phyloP scores from a whole-genome alignment of 2,797 vertebrate genomes.

The Melanotaenia boesemani region DNA sequence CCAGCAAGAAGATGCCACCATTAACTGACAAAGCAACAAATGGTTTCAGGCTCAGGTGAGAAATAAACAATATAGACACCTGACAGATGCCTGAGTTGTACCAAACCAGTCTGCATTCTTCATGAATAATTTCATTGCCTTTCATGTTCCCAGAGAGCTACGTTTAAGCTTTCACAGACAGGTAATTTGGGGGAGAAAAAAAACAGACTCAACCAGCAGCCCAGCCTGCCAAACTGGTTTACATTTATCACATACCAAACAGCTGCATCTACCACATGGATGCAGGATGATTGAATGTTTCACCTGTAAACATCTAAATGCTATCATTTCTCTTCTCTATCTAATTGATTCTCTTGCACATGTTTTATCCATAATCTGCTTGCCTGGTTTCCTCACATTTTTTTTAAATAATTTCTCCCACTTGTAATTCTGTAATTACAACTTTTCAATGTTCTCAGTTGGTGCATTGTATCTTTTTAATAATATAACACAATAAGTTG shows the following conservation, averaged over 20 bases:
- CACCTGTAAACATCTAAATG: constrained; percentile 46
- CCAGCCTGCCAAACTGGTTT: constrained; percentile 43
- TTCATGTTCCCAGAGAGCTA: constrained; percentile 67
- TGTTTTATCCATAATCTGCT: constrained; percentile 26
- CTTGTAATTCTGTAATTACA: neutral
- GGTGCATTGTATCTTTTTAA: neutral
- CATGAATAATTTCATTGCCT: constrained; percentile 68
- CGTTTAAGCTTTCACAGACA: constrained; percentile 55
- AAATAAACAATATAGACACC: constrained; percentile 76
- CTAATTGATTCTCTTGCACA: constrained; percentile 43
- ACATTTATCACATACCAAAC: constrained; percentile 47
- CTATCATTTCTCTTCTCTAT: constrained; percentile 9
- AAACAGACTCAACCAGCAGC: constrained; percentile 45
- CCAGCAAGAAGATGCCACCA: constrained; percentile 42
- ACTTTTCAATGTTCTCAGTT: constrained; percentile 2
- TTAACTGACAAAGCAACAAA: constrained; percentile 72
- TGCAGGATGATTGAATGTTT: constrained; percentile 29
- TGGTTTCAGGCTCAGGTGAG: constrained; percentile 71
- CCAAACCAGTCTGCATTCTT: constrained; percentile 56
- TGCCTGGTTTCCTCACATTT: constrained; percentile 8
- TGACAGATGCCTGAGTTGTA: constrained; percentile 73
- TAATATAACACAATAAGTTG: neutral
- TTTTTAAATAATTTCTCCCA: neutral
- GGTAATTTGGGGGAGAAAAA: constrained; percentile 49
- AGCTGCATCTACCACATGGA: constrained; percentile 40